Base-by-base conservation (phyloP, 1,140 invertebrate species). In the Laupala kohalensis region DNA sequence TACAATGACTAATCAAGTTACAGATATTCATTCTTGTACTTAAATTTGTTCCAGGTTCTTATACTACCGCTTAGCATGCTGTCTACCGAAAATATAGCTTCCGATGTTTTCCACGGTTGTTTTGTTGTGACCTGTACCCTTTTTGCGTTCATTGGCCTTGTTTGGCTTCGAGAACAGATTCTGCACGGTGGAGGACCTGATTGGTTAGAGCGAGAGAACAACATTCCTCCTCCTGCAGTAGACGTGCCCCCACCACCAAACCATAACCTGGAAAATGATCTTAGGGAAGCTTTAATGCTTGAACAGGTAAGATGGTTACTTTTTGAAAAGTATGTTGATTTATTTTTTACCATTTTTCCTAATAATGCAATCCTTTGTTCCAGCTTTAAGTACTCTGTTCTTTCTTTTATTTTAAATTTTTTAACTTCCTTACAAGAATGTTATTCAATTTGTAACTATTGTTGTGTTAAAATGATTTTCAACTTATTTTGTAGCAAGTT, bases 111-210 rank as follows among this genome's bases (percentile, higher is more conserved):
- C 79, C 94, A 97, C 76, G 97, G 97, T 4, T 96, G 93, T 80
- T 93, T 98, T 82, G 96, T 99, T 29, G 95, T 99, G 9, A 93
- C 92, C 1, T 97, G 97, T 79, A 98, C 97, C 3, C 81, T 99
- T 28, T 94, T 97, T 79, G 93, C 95, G 3, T 99, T 99, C 78
- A 97, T 99, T 76, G 95, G 95, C 68, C 80, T 98, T 3, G 94
- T 99, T 0, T 99, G 97, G 97, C 82, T 99, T 19, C 82, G 97
- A 73, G 97, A 99, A 82, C 97, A 99, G 81, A 98, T 99, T 74
- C 86, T 99, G 73, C 94, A 97, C 81, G 96, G 96, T 9, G 96
- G 96, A 37, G 96, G 94, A 5, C 95, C 95, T 0, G 95, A 97
- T 74, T 98, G 95, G 95, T 83, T 97, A 65, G 93, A 95, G 78